A percentile compares a stretch with the other conserved stretches of the same genome.
Evolutionary conservation across 64 coral and sea anemone species (phyloP).

Genomic region (Dendronephthya gigantea): DNA sequence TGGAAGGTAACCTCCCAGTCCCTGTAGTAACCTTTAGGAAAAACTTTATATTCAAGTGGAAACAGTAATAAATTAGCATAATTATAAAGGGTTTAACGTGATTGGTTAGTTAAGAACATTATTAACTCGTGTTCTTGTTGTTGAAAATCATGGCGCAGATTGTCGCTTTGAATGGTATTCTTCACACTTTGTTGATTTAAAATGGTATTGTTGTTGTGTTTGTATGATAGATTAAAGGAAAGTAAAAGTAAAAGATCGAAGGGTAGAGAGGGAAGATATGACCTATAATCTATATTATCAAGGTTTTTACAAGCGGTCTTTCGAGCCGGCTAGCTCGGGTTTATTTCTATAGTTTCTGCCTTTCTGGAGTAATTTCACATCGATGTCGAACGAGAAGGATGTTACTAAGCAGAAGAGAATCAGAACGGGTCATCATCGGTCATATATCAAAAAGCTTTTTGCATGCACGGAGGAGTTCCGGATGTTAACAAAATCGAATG

Average conservation of each 20-base stretch:
- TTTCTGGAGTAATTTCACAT: background rate
- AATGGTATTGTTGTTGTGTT: too few relatives aligned
- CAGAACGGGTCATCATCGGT: constrained; percentile 26
- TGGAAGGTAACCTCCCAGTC: too few relatives aligned
- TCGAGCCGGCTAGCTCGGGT: background rate
- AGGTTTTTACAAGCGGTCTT: background rate
- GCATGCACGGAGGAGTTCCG: background rate
- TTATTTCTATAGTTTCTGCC: background rate
- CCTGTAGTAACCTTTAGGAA: background rate
- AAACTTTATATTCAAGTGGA: background rate
- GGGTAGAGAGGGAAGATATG: too few relatives aligned
- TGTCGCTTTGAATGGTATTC: too few relatives aligned
- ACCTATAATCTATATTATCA: too few relatives aligned
- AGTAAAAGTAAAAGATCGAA: too few relatives aligned
- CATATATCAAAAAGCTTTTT: constrained; percentile 28
- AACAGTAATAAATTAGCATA: background rate
- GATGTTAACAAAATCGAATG: background rate
- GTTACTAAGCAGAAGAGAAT: constrained; percentile 18
- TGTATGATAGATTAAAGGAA: too few relatives aligned
- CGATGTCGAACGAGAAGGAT: background rate
- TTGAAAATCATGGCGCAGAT: too few relatives aligned
- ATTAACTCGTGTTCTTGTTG: too few relatives aligned
- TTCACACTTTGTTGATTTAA: too few relatives aligned
- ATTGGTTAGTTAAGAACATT: background rate
- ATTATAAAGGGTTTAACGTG: background rate